These are phyloP conservation scores for Araneus ventricosus DNA, from an alignment of 1,140 invertebrate species.

Conservation along the genomic window DNA sequence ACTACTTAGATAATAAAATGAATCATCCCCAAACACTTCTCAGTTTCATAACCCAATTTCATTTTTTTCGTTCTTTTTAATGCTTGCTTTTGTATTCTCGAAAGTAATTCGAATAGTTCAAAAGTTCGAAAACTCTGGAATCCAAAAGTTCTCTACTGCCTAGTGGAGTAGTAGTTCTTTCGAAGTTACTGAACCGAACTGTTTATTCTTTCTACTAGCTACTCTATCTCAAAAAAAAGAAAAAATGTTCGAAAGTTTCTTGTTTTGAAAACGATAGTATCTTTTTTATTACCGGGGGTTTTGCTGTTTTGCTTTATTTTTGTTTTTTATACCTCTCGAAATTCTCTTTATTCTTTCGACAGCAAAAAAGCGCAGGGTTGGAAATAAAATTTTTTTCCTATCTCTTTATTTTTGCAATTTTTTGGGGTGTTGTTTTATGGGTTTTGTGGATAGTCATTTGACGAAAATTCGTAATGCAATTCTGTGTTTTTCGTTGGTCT, in stretches of 20 bases:
- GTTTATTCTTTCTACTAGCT: slow-evolving; percentile 19
- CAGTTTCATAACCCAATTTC: too few species aligned
- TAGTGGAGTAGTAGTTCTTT: background rate
- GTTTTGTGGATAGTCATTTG: background rate
- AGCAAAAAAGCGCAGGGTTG: background rate
- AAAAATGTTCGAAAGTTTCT: slow-evolving; percentile 34
- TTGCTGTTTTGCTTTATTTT: background rate
- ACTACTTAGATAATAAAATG: too few species aligned
- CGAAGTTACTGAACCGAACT: background rate
- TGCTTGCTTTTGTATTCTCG: background rate
- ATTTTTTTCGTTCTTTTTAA: background rate
- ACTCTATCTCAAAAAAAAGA: background rate
- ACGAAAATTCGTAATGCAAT: background rate
- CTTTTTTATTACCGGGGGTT: background rate
- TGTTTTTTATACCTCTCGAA: background rate
- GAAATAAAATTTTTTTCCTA: background rate
- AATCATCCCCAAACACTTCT: too few species aligned
- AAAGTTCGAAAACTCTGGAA: slow-evolving; percentile 15
- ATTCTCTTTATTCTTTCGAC: background rate
- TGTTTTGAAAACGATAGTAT: slow-evolving; percentile 35
- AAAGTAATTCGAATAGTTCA: slow-evolving; percentile 40
- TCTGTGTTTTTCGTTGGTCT: background rate
- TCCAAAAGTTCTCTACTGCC: background rate
- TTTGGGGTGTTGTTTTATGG: background rate
- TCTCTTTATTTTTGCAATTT: background rate